Evolutionary conservation across 2,888 invertebrate genomes (phyloP), one percentile per base, ranked within the genome.

Genomic region (Ochlodes sylvanus): DNA sequence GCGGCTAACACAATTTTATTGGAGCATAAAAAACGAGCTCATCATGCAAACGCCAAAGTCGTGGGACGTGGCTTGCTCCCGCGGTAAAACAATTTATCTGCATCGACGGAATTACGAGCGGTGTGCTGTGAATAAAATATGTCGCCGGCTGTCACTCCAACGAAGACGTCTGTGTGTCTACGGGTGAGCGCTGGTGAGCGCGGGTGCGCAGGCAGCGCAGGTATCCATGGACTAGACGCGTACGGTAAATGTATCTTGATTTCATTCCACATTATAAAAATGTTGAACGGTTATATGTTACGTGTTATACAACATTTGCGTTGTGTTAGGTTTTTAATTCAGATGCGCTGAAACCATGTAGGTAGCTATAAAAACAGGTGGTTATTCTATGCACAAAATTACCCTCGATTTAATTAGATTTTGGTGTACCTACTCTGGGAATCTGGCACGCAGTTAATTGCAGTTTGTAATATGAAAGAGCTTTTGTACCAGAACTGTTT

Each of bases 41-140:
- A 93, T 92, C 92, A 93, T 91, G 91, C 92, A 92, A 92, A 93
- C 92, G 91, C 89, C 92, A 88, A 87, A 90, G 87, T 85, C 87
- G 80, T 83, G 87, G 85, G 87, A 91, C 92, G 90, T 90, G 89
- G 90, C 84, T 79, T 73, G 79, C 83, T 76, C 76, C 75, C 91
- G 92, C 89, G 92, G 90, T 92, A 91, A 93, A 93, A 93, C 92
- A 92, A 92, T 93, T 93, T 93, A 93, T 93, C 93, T 92, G 88
- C 92, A 90, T 93, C 92, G 93, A 92, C 91, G 91, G 91, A 85
- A 89, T 92, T 92, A 90, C 92, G 92, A 81, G 85, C 89, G 88
- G 81, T 82, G 88, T 86, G 89, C 83, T 78, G 81, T 93, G 93
- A 93, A 93, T 93, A 93, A 93, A 90, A 93, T 92, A 93, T 92